Conservation (phyloP, 2,113 vertebrate genomes). For the Sterrhoptilus dennistouni region DNA sequence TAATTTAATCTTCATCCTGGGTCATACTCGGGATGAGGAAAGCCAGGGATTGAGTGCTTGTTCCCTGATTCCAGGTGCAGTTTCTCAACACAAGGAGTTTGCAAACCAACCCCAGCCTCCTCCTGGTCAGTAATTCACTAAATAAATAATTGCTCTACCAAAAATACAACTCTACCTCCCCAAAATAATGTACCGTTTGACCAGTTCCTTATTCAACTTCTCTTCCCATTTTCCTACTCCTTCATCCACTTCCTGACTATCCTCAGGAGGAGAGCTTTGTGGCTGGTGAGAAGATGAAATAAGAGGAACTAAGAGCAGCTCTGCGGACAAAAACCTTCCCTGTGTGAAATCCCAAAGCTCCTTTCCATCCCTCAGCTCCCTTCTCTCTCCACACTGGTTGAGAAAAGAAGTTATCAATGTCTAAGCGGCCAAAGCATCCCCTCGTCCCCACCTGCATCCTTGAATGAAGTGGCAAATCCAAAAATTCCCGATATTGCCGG, state of each 20-base stretch:
- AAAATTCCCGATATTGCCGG: not conserved
- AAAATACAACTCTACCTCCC: not conserved
- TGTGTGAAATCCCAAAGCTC: not conserved
- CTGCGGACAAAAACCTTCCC: not conserved
- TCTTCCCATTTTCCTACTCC: not conserved
- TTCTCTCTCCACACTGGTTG: not conserved
- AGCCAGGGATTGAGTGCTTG: not conserved
- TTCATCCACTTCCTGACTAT: not conserved
- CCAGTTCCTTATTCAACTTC: not conserved
- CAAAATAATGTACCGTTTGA: rapidly evolving
- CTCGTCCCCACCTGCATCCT: not conserved
- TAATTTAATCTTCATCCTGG: not conserved
- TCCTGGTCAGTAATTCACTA: rapidly evolving
- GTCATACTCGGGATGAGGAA: not conserved
- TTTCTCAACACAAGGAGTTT: not conserved
- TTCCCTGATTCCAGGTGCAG: not conserved
- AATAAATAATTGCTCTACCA: not conserved
- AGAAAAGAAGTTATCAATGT: not conserved
- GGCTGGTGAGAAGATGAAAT: not conserved
- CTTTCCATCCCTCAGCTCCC: not conserved
- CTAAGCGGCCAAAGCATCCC: not conserved
- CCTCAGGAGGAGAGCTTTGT: not conserved
- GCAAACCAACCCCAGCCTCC: not conserved
- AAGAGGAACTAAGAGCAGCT: not conserved
- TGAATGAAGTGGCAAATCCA: not conserved